Conservation (phyloP, 2,113 vertebrate genomes). For the Irena cyanogastra region DNA sequence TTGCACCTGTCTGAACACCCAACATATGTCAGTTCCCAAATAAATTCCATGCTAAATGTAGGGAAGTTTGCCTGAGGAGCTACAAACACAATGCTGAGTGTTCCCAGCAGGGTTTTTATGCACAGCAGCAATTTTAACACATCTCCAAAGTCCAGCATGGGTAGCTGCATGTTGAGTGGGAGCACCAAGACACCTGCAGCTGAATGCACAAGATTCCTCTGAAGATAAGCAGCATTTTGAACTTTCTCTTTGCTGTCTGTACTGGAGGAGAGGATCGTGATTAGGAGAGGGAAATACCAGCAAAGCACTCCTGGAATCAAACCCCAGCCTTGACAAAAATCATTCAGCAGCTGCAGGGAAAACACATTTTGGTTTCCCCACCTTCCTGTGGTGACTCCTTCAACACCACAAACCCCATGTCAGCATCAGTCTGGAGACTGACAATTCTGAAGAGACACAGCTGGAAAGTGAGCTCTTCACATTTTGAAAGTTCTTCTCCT, state of each 20-base stretch:
- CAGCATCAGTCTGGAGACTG: not conserved
- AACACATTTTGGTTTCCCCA: not conserved
- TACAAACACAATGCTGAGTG: not conserved
- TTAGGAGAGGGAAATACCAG: not conserved
- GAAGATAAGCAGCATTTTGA: not conserved
- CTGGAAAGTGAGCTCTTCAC: not conserved
- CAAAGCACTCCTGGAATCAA: not conserved
- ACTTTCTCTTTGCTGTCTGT: not conserved
- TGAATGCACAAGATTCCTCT: not conserved
- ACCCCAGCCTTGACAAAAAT: not conserved
- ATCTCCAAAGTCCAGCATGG: not conserved
- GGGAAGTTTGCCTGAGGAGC: not conserved
- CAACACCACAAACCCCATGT: fast-evolving
- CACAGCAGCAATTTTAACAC: not conserved
- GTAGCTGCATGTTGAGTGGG: not conserved
- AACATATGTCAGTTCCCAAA: not conserved
- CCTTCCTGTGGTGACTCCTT: not conserved
- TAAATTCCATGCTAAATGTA: not conserved
- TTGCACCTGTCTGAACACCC: not conserved
- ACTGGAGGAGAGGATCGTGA: not conserved
- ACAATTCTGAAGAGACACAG: not conserved
- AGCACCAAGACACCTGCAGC: not conserved
- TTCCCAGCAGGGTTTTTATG: not conserved
- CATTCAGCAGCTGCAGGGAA: not conserved
- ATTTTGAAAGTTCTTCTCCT: not conserved